phyloP scores from a whole-genome alignment of 2,113 vertebrate species.

The Cariama cristata region DNA sequence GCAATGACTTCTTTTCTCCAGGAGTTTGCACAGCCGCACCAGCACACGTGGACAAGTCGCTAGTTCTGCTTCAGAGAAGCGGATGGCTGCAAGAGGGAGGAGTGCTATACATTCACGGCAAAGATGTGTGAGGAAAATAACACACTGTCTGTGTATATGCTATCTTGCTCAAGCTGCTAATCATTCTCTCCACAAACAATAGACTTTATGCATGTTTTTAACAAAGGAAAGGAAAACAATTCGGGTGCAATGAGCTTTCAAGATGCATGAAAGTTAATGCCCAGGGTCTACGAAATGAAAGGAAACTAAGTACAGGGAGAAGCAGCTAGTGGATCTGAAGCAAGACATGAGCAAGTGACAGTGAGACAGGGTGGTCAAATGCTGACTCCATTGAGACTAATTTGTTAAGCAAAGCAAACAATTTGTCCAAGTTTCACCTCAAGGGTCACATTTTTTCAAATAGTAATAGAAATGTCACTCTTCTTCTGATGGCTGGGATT shows the following conservation, averaged over 20 bases:
- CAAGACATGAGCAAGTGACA: background rate
- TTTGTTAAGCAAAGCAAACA: background rate
- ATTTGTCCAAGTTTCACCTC: background rate
- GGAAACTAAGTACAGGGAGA: background rate
- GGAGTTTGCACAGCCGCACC: background rate
- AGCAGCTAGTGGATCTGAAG: background rate
- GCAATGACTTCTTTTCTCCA: background rate
- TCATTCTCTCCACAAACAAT: background rate
- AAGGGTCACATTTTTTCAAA: background rate
- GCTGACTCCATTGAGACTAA: background rate
- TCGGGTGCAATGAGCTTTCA: background rate
- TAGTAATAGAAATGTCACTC: background rate
- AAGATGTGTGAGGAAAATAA: background rate
- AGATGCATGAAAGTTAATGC: background rate
- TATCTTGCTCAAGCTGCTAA: background rate
- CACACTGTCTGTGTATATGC: fast-evolving
- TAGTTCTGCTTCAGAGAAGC: background rate
- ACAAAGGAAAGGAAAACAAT: background rate
- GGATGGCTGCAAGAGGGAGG: background rate
- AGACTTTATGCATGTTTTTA: background rate
- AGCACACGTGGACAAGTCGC: fast-evolving
- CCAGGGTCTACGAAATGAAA: background rate
- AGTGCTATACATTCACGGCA: background rate
- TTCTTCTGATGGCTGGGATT: background rate
- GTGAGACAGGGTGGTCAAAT: background rate